These are phyloP conservation scores for Xestobium rufovillosum DNA, from an alignment of 2,888 invertebrate genomes.

Conservation along the genomic window DNA sequence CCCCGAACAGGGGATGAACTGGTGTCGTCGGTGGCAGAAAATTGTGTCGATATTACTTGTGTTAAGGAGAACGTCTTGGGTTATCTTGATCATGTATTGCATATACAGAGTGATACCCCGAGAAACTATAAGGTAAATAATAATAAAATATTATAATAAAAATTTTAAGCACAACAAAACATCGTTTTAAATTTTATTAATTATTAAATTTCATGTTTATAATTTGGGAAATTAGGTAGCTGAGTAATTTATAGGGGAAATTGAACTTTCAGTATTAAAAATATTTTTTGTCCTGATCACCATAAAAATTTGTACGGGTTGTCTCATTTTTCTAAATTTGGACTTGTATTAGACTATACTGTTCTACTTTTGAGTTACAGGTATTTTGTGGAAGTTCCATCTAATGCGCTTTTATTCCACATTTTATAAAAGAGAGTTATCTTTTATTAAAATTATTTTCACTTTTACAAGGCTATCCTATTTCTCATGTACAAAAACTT, in stretches of 20 bases:
- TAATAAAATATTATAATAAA: background rate
- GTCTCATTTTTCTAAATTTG: too few relatives aligned
- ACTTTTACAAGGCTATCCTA: too few relatives aligned
- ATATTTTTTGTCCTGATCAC: too few relatives aligned
- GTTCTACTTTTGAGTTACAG: too few relatives aligned
- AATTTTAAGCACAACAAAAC: background rate
- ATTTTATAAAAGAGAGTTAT: too few relatives aligned
- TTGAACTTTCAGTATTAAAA: background rate
- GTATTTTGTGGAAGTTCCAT: too few relatives aligned
- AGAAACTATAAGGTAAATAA: slow-evolving; percentile 47
- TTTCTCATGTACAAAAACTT: too few relatives aligned
- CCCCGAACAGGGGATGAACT: slow-evolving; percentile 61
- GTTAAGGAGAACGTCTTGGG: slow-evolving; percentile 69
- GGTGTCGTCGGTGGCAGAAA: slow-evolving; percentile 62
- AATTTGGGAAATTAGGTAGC: background rate
- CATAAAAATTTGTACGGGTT: too few relatives aligned
- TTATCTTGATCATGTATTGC: slow-evolving; percentile 65
- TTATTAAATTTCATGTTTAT: slow-evolving; percentile 1
- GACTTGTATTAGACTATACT: too few relatives aligned
- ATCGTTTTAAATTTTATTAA: too few relatives aligned
- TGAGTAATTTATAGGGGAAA: background rate
- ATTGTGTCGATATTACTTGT: slow-evolving; percentile 67
- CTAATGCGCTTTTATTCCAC: too few relatives aligned
- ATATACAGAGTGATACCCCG: slow-evolving; percentile 53
- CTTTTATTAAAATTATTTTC: too few relatives aligned